Evolutionary conservation across 1,140 invertebrate species (phyloP).

Genomic region (Platorchestia sp.): DNA sequence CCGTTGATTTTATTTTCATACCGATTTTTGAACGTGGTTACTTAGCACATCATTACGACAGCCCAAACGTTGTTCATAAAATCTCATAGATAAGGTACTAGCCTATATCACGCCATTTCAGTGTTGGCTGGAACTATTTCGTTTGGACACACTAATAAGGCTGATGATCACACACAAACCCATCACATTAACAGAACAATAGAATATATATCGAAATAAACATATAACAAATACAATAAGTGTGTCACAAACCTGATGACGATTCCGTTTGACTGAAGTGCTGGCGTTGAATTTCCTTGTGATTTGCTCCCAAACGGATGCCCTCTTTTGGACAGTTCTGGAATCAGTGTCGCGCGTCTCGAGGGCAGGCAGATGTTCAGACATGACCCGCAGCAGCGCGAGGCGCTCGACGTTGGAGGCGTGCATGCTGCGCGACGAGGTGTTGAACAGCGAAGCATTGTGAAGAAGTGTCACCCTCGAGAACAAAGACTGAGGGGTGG

Average conservation of each 20-base stretch:
- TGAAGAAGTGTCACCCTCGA: neutral
- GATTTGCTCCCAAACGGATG: slow-evolving; percentile 55
- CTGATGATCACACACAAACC: neutral
- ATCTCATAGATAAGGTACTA: neutral
- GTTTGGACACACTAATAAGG: neutral
- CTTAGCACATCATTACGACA: neutral
- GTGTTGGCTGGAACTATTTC: neutral
- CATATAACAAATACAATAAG: neutral
- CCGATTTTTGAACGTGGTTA: neutral
- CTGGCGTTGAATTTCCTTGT: slow-evolving; percentile 52
- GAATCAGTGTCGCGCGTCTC: slow-evolving; percentile 54
- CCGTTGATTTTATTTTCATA: neutral
- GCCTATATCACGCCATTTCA: neutral
- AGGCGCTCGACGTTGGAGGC: slow-evolving; percentile 48
- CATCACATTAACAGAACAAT: neutral
- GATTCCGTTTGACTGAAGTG: slow-evolving; percentile 1
- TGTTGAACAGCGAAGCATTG: slow-evolving; percentile 22
- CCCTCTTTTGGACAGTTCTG: slow-evolving; percentile 54
- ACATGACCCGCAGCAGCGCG: slow-evolving; percentile 34
- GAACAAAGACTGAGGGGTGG: neutral
- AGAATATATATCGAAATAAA: neutral
- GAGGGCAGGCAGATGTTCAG: slow-evolving; percentile 6
- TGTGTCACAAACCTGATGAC: slow-evolving; percentile 13
- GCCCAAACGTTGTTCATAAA: neutral
- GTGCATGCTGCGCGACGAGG: slow-evolving; percentile 52